phyloP scores from a whole-genome alignment of 2,888 invertebrate genomes.

The Prosapia bicincta region DNA sequence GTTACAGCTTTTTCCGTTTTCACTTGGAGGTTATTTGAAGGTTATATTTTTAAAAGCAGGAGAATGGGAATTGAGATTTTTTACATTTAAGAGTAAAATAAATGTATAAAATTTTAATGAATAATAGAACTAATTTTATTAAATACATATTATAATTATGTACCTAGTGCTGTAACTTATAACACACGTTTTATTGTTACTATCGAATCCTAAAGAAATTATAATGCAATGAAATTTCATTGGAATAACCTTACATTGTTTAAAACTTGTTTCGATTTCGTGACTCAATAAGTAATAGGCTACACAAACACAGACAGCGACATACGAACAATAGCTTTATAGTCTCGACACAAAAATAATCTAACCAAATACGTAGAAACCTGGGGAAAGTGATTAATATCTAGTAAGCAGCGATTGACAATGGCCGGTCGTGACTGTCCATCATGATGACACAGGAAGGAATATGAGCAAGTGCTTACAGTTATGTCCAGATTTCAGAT shows the following conservation, averaged over 20 bases:
- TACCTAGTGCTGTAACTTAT: no score
- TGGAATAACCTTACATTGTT: background rate
- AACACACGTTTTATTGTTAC: no score
- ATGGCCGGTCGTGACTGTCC: background rate
- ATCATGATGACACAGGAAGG: background rate
- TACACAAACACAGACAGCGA: background rate
- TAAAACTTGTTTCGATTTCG: background rate
- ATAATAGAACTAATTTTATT: no score
- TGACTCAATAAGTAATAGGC: background rate
- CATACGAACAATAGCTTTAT: background rate
- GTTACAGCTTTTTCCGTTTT: no score
- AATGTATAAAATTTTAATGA: no score
- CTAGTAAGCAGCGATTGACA: background rate
- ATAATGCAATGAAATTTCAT: background rate
- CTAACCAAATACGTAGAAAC: background rate
- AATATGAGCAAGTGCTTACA: background rate
- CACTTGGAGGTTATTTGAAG: no score
- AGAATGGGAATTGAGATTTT: no score
- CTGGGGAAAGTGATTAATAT: background rate
- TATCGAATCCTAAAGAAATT: no score
- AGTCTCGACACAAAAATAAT: background rate
- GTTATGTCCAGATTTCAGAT: background rate
- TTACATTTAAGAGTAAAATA: no score
- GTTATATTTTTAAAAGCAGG: no score
- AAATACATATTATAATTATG: no score